Conservation (phyloP, 2,113 vertebrate genomes). For the Anolis carolinensis region DNA sequence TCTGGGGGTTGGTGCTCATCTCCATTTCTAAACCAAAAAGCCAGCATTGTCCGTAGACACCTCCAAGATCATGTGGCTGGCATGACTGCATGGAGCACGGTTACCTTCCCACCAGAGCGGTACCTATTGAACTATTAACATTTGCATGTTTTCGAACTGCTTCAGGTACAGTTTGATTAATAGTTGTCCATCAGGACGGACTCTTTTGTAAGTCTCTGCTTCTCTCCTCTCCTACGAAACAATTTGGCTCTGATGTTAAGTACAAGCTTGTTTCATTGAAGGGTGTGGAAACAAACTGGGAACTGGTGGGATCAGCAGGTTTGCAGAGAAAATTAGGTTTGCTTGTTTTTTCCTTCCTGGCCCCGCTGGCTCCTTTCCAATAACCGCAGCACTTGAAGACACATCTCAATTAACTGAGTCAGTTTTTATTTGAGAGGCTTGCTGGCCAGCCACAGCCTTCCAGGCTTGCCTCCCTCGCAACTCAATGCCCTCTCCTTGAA, state of each 20-base stretch:
- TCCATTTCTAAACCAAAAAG: too few species aligned
- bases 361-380: slow-evolving; percentile 59
- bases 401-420: slow-evolving; percentile 71
- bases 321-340: slow-evolving; percentile 59
- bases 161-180: too few species aligned
- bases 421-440: slow-evolving; percentile 63
- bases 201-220: background rate
- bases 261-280: background rate
- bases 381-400: slow-evolving; percentile 60
- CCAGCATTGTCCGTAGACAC: too few species aligned
- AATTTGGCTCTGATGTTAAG: background rate
- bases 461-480: slow-evolving; percentile 3
- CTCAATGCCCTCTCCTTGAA: background rate
- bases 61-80: too few species aligned
- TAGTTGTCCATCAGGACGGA: background rate
- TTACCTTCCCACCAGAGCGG: too few species aligned
- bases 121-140: too few species aligned
- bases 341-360: background rate
- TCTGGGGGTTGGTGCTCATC: too few species aligned
- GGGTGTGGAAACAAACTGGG: background rate
- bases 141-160: too few species aligned
- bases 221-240: background rate
- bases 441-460: slow-evolving; percentile 49
- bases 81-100: too few species aligned
- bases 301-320: slow-evolving; percentile 44